phyloP scores from a whole-genome alignment of 2,113 vertebrate genomes.

The Mus pahari region DNA sequence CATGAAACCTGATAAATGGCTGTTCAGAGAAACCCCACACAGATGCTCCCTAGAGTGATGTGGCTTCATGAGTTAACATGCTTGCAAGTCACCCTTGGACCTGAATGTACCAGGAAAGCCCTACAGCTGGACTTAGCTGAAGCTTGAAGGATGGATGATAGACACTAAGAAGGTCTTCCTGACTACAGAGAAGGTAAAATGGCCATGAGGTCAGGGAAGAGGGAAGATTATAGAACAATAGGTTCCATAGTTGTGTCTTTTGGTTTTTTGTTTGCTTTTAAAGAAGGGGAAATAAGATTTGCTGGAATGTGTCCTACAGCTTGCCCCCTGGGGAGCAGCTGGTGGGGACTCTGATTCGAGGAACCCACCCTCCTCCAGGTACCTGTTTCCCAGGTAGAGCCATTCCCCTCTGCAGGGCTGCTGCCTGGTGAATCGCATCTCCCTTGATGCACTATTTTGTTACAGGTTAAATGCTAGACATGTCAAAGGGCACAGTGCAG shows the following conservation, averaged over 20 bases:
- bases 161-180: not conserved
- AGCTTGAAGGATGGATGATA: not conserved
- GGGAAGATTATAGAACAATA: not conserved
- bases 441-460: not conserved
- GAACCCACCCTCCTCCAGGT: not conserved
- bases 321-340: not conserved
- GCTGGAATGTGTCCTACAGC: not conserved
- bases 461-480: not conserved
- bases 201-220: no score
- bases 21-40: constrained; percentile 16
- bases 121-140: not conserved
- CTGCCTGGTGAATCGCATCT: not conserved
- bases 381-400: fast-evolving
- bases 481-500: not conserved
- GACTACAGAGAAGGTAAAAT: not conserved
- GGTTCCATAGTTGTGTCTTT: not conserved
- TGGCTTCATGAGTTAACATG: not conserved
- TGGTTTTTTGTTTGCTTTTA: not conserved
- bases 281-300: not conserved
- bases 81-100: not conserved
- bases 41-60: not conserved
- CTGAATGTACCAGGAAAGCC: not conserved
- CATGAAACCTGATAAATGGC: constrained; percentile 56
- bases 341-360: not conserved
- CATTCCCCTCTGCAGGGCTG: not conserved